Percentiles rank a stretch among this genome's conserved stretches.
These are phyloP conservation scores for Vanacampus margaritifer DNA, from an alignment of 2,113 vertebrate genomes.

Conservation along the genomic window DNA sequence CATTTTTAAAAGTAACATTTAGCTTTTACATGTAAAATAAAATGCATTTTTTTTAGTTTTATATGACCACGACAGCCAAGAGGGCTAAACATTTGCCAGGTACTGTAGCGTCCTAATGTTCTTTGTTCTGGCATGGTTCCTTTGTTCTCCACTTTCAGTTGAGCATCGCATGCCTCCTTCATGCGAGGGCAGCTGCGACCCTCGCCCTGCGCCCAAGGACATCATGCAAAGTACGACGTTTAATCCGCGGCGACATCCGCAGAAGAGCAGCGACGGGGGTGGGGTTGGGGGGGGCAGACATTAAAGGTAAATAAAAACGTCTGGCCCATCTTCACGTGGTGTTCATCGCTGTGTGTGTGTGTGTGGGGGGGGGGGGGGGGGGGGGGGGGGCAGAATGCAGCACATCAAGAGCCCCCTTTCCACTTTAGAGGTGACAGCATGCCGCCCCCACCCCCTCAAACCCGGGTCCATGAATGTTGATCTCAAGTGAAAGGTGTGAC, in stretches of 20 bases:
- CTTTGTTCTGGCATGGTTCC: conserved; percentile 34
- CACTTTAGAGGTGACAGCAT: conserved; percentile 30
- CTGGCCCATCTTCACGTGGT: conserved; percentile 31
- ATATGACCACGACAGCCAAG: too few relatives aligned
- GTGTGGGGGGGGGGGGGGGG: conserved; percentile 2
- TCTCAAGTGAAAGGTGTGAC: conserved; percentile 31
- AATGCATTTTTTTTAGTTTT: too few relatives aligned
- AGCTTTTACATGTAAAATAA: too few relatives aligned
- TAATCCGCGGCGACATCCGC: conserved; percentile 46
- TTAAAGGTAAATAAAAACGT: conserved; percentile 42
- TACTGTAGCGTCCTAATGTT: conserved; percentile 6
- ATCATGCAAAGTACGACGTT: conserved; percentile 19
- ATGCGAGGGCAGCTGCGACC: conserved; percentile 30
- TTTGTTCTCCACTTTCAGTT: conserved; percentile 5
- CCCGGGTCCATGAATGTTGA: conserved; percentile 24
- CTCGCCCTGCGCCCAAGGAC: conserved; percentile 33
- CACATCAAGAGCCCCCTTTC: conserved; percentile 3
- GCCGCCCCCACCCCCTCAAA: conserved; percentile 19
- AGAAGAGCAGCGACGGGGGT: conserved; percentile 22
- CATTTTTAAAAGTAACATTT: too few relatives aligned
- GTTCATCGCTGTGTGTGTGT: conserved; percentile 11
- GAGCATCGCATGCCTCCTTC: conserved; percentile 5
- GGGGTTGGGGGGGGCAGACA: conserved; percentile 1
- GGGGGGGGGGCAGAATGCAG: conserved; percentile 1
- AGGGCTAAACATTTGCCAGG: neutral